Conservation (phyloP, 2,888 invertebrate species). For the Pheosia gnoma region DNA sequence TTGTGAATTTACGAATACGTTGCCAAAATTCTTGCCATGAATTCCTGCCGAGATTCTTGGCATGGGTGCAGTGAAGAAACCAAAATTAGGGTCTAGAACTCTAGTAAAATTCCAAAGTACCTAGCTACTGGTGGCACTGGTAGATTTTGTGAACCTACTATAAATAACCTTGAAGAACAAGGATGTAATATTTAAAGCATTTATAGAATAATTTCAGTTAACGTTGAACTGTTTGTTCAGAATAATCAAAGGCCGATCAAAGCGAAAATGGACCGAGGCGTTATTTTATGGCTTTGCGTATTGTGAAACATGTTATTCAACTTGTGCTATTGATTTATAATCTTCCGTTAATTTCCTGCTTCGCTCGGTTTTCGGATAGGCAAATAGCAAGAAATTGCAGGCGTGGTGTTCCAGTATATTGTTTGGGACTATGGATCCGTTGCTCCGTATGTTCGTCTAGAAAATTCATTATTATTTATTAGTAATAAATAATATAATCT, state of each 20-base stretch:
- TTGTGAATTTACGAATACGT: background rate
- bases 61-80: background rate
- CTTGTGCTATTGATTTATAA: no score
- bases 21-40: background rate
- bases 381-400: no score
- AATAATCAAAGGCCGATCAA: conserved; percentile 37
- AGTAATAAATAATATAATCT: no score
- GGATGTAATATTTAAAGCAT: conserved; percentile 51
- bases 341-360: no score
- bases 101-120: background rate
- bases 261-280: background rate
- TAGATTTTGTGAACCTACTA: conserved; percentile 19
- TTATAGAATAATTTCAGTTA: conserved; percentile 47
- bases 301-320: no score
- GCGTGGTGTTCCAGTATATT: no score
- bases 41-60: background rate
- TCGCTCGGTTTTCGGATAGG: no score
- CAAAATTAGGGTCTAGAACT: background rate
- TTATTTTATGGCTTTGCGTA: background rate
- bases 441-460: no score
- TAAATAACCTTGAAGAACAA: conserved; percentile 49
- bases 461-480: no score
- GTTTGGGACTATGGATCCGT: no score
- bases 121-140: conserved; percentile 17
- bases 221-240: conserved; percentile 43